phyloP scores from a whole-genome alignment of 2,797 vertebrate species.

The Avahi laniger region DNA sequence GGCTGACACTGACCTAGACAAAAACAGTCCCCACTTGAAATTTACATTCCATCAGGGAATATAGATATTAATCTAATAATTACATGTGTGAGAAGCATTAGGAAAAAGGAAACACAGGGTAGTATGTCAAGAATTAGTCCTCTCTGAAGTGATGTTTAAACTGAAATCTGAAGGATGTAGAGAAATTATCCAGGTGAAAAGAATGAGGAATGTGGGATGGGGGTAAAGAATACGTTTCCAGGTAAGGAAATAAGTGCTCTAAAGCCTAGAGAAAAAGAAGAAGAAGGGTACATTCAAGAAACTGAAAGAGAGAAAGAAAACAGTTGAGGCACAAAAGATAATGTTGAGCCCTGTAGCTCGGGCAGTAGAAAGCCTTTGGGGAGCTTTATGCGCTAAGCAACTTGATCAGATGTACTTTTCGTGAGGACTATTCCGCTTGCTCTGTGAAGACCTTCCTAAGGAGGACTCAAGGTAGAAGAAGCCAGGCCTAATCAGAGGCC shows the following conservation, averaged over 20 bases:
- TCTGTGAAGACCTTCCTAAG: not conserved
- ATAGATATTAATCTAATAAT: not conserved
- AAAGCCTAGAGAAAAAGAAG: not conserved
- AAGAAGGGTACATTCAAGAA: not conserved
- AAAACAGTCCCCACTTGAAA: not conserved
- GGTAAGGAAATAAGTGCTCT: not conserved
- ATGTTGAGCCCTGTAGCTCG: rapidly evolving
- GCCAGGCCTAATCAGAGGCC: not conserved
- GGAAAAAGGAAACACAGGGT: not conserved
- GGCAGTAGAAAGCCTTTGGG: not conserved
- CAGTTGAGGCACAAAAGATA: not conserved
- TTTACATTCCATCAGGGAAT: not conserved
- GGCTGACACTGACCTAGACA: not conserved
- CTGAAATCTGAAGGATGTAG: not conserved
- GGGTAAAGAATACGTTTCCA: not conserved
- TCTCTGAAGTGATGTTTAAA: not conserved
- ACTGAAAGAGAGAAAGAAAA: not conserved
- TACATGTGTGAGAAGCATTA: not conserved
- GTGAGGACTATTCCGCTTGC: not conserved
- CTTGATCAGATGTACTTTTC: not conserved
- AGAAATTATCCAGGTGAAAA: not conserved
- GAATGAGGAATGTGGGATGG: not conserved
- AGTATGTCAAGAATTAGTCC: not conserved
- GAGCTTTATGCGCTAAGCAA: not conserved
- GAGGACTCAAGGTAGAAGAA: not conserved